Evolutionary conservation across 92 coral and sea anemone species (phyloP), one percentile per base, ranked within the genome.

Genomic region (Zoanthus sansibaricus): DNA sequence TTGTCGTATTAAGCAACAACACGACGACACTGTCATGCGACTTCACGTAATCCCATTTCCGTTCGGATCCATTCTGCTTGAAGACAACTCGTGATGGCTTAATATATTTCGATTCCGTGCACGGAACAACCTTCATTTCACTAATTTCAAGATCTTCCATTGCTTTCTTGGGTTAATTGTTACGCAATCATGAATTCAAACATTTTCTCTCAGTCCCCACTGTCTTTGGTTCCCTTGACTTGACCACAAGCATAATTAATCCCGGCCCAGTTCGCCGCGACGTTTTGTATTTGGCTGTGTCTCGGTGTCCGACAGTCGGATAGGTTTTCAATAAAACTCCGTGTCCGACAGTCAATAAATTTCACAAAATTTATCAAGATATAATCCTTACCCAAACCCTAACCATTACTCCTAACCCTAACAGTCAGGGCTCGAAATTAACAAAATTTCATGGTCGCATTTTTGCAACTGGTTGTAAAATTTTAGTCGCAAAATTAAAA

Each of bases 91-190:
- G 87, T 45, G 98, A 86, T 7, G 95, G 93, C 72, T 89, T 93
- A 79, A 96, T 88, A 84, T 91, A 96, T 49, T 88, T 91, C 13
- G 99, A 96, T 72, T 92, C 76, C 11, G 88, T 90, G 77, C 99
- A 97, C 9, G 98, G 98, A 6, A 90, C 96, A n/a, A 97, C 95
- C 49, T 90, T 83, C 92, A 97, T 92, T n/a, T 89, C 95, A 15
- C 83, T 76, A 11, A 92, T 89, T 75, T 90, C 94, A 20, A 92
- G 78, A 47, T 84, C 91, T 58, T 92, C 93, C 94, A 91, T 94
- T 61, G 9, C 75, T 37, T 7, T 18, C 1, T 58, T 14, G 0
- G 64, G 21, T 49, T 49, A 62, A 21, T 62, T 20, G 6, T 21
- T 3, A 7, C 17, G 25, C 25, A 62, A 20, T 5, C 30, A 62